A percentile compares a stretch with the other conserved stretches of the same genome.
These are phyloP conservation scores for Microtus pennsylvanicus DNA, from an alignment of 2,113 vertebrate genomes.

Conservation along the genomic window DNA sequence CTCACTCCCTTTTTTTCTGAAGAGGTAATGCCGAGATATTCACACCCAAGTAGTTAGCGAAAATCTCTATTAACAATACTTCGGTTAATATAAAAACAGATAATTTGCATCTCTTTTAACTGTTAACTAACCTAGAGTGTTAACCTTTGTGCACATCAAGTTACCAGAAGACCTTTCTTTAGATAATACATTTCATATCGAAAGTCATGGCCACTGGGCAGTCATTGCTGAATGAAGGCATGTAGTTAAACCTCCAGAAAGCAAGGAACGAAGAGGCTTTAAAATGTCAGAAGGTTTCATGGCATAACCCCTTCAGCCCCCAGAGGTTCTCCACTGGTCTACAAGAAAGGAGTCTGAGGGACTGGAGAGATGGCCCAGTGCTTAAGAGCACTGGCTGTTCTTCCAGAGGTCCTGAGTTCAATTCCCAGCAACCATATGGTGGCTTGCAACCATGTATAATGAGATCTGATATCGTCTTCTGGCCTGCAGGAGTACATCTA, in stretches of 20 bases:
- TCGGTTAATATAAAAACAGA: not conserved
- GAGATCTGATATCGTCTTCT: too few relatives aligned
- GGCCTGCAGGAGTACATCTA: too few relatives aligned
- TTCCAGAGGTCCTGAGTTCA: too few relatives aligned
- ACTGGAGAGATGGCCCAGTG: too few relatives aligned
- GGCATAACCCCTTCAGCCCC: not conserved
- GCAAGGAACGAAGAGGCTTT: not conserved
- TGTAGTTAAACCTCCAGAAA: not conserved
- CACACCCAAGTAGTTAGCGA: not conserved
- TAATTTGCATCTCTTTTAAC: constrained; percentile 4
- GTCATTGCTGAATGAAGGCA: not conserved
- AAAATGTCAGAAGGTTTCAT: not conserved
- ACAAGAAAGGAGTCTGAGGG: not conserved
- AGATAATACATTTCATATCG: not conserved
- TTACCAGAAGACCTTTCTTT: constrained; percentile 1
- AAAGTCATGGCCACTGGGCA: not conserved
- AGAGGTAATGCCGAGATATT: not conserved
- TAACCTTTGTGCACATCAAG: not conserved
- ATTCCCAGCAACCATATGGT: too few relatives aligned
- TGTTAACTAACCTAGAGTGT: not conserved
- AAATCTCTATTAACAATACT: constrained; percentile 1
- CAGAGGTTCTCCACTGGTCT: not conserved
- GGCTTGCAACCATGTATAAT: too few relatives aligned
- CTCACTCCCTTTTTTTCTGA: not conserved
- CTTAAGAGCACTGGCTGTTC: too few relatives aligned